Conservation (phyloP, 2,888 invertebrate species). For the Eilema caniola region DNA sequence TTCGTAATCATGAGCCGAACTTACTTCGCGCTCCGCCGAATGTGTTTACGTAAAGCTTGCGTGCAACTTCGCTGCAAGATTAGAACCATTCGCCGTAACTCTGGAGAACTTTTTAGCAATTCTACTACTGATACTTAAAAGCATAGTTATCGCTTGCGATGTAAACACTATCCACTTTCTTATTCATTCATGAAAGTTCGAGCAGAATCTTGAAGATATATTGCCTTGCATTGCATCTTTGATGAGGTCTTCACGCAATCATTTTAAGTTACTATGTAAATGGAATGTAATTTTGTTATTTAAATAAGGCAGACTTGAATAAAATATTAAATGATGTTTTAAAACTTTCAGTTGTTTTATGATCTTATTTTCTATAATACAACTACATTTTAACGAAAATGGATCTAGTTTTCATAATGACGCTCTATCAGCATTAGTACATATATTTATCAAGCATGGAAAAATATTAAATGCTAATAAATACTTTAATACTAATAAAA, state of each 20-base stretch:
- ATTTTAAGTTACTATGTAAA: conserved; percentile 36
- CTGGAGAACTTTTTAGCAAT: conserved; percentile 80
- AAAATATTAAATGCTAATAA: background rate
- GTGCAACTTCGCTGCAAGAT: conserved; percentile 70
- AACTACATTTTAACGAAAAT: background rate
- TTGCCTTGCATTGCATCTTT: conserved; percentile 42
- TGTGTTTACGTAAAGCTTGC: conserved; percentile 68
- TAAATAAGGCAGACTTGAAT: background rate
- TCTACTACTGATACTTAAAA: conserved; percentile 64
- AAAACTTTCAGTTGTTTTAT: background rate
- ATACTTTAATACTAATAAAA: background rate
- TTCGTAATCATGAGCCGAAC: conserved; percentile 67
- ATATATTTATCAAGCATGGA: background rate
- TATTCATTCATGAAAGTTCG: conserved; percentile 63
- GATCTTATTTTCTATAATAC: background rate
- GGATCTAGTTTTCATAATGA: background rate
- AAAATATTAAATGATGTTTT: background rate
- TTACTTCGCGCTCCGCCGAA: conserved; percentile 57
- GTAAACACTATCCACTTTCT: conserved; percentile 56
- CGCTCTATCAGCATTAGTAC: background rate
- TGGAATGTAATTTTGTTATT: conserved; percentile 8
- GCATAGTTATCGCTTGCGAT: conserved; percentile 64
- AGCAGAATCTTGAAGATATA: conserved; percentile 46
- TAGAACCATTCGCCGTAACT: conserved; percentile 79
- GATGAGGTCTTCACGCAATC: conserved; percentile 29